Evolutionary conservation across 2,888 invertebrate genomes (phyloP).

Genomic region (Uropetala carovei): DNA sequence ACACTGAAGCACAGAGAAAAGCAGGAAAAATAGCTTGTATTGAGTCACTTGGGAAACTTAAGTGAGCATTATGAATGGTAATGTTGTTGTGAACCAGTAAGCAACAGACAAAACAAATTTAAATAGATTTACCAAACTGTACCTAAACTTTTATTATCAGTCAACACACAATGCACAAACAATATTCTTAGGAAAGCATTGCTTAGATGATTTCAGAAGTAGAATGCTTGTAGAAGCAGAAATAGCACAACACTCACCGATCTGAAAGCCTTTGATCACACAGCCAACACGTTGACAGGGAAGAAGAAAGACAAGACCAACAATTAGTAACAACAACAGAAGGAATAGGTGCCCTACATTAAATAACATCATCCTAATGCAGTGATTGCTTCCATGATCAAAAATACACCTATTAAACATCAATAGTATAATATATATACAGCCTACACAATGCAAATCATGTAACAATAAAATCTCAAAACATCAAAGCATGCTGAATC

Average conservation of each 20-base stretch:
- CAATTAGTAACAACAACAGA: slow-evolving; percentile 68
- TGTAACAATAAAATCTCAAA: slow-evolving; percentile 39
- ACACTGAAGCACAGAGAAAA: slow-evolving; percentile 60
- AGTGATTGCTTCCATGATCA: slow-evolving; percentile 62
- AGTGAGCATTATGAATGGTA: slow-evolving; percentile 48
- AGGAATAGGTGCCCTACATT: slow-evolving; percentile 60
- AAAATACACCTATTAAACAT: slow-evolving; percentile 56
- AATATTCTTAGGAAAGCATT: slow-evolving; percentile 53
- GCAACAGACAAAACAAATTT: slow-evolving; percentile 31
- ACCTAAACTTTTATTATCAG: slow-evolving; percentile 14
- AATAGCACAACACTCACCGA: slow-evolving; percentile 73
- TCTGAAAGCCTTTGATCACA: slow-evolving; percentile 73
- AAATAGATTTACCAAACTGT: slow-evolving; percentile 33
- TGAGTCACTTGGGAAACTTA: slow-evolving; percentile 39
- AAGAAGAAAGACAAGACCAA: slow-evolving; percentile 70
- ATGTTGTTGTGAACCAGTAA: slow-evolving; percentile 47
- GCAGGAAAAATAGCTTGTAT: slow-evolving; percentile 51
- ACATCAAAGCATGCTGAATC: slow-evolving; percentile 56
- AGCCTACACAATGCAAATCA: slow-evolving; percentile 56
- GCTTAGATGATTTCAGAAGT: slow-evolving; percentile 48
- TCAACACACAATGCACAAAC: slow-evolving; percentile 52
- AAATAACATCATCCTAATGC: slow-evolving; percentile 60
- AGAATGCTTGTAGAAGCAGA: slow-evolving; percentile 57
- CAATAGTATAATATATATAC: slow-evolving; percentile 54
- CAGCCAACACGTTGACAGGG: slow-evolving; percentile 71